These are phyloP conservation scores for Sceloporus undulatus DNA, from an alignment of 2,113 vertebrate genomes.

Conservation along the genomic window DNA sequence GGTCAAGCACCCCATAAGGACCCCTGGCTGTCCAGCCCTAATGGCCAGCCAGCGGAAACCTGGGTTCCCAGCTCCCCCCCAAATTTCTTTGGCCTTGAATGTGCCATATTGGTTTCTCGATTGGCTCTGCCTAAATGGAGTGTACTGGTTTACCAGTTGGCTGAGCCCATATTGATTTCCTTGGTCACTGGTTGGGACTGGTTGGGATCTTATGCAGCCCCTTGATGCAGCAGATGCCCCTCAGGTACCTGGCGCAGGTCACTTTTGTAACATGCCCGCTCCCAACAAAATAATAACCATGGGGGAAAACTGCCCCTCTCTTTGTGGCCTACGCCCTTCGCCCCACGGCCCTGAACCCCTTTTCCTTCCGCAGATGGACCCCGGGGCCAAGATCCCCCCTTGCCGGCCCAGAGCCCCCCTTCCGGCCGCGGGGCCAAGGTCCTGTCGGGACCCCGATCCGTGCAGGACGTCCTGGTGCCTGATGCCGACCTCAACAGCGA, in stretches of 20 bases:
- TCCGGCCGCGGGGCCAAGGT: constrained; percentile 72
- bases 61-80: not conserved
- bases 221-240: no score
- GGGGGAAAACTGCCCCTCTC: constrained; percentile 62
- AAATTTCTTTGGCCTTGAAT: no score
- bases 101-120: no score
- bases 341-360: constrained; percentile 69
- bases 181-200: no score
- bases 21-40: constrained; percentile 62
- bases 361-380: constrained; percentile 73
- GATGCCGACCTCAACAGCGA: constrained; percentile 89
- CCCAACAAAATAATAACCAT: no score
- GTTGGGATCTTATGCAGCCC: no score
- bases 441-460: constrained; percentile 76
- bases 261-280: no score
- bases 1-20: constrained; percentile 66
- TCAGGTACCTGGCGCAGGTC: no score
- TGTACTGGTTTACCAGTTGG: no score
- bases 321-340: constrained; percentile 57
- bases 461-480: constrained; percentile 84
- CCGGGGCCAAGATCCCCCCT: constrained; percentile 77
- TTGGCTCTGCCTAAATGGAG: no score
- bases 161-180: no score
- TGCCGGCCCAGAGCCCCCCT: constrained; percentile 84
- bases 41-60: constrained; percentile 51